Evolutionary conservation across 2,888 invertebrate genomes (phyloP).

Genomic region (Exocentrus adspersus): DNA sequence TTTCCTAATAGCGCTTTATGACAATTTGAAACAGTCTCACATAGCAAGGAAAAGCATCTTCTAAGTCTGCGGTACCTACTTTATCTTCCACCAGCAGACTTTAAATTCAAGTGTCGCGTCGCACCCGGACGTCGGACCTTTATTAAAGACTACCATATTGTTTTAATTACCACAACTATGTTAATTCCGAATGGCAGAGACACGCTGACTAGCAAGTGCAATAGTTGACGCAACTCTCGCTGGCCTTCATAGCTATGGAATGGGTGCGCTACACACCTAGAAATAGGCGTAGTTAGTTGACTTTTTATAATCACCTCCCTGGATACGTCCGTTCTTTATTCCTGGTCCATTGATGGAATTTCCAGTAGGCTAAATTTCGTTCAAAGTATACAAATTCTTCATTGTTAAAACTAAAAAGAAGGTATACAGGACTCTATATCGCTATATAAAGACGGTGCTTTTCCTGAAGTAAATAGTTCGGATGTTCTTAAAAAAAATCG

Average conservation of each 20-base stretch:
- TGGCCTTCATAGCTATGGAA: conserved; percentile 52
- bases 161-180: conserved; percentile 15
- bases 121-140: conserved; percentile 2
- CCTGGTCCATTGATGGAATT: conserved; percentile 45
- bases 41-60: too few species aligned
- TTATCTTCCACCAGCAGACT: too few species aligned
- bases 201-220: conserved; percentile 54
- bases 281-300: conserved; percentile 53
- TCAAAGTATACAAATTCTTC: neutral
- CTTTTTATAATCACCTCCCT: conserved; percentile 43
- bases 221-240: conserved; percentile 49
- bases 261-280: conserved; percentile 55
- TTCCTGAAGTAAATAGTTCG: too few species aligned
- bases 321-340: conserved; percentile 46
- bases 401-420: too few species aligned
- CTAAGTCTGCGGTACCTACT: too few species aligned
- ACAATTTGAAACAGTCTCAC: too few species aligned
- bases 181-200: conserved; percentile 39
- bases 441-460: too few species aligned
- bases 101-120: neutral
- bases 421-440: too few species aligned
- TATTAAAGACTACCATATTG: conserved; percentile 2
- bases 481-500: too few species aligned
- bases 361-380: conserved; percentile 14
- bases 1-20: too few species aligned